Conservation (phyloP, 2,888 invertebrate species). For the Norana najaformis region DNA sequence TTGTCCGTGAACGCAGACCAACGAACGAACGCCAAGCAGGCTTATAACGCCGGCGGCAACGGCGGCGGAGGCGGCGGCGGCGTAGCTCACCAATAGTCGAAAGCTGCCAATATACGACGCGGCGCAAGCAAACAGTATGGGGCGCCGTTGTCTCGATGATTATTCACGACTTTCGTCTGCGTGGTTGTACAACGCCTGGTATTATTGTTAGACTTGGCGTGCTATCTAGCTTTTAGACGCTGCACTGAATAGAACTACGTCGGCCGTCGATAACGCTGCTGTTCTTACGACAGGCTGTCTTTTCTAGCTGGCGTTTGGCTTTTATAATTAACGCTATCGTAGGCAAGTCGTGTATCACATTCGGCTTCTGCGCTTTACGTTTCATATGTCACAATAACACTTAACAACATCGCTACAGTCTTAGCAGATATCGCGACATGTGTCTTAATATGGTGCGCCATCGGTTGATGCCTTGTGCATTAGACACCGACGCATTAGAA, state of each 20-base stretch:
- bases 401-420: background rate
- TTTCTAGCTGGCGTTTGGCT: background rate
- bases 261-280: too few relatives aligned
- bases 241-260: background rate
- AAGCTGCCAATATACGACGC: constrained; percentile 13
- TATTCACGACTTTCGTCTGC: background rate
- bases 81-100: constrained; percentile 10
- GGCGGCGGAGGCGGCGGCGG: too few relatives aligned
- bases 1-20: background rate
- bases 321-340: background rate
- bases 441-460: too few relatives aligned
- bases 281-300: background rate
- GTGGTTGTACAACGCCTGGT: too few relatives aligned
- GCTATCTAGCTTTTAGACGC: background rate
- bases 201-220: too few relatives aligned
- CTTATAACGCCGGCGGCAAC: background rate
- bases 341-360: background rate
- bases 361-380: background rate
- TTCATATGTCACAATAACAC: background rate
- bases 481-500: background rate
- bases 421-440: background rate
- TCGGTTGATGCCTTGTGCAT: too few relatives aligned
- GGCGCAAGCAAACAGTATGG: constrained; percentile 8
- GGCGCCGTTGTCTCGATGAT: constrained; percentile 13
- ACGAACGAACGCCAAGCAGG: background rate